Evolutionary conservation across 2,113 vertebrate genomes (phyloP).

Genomic region (Prinia subflava): DNA sequence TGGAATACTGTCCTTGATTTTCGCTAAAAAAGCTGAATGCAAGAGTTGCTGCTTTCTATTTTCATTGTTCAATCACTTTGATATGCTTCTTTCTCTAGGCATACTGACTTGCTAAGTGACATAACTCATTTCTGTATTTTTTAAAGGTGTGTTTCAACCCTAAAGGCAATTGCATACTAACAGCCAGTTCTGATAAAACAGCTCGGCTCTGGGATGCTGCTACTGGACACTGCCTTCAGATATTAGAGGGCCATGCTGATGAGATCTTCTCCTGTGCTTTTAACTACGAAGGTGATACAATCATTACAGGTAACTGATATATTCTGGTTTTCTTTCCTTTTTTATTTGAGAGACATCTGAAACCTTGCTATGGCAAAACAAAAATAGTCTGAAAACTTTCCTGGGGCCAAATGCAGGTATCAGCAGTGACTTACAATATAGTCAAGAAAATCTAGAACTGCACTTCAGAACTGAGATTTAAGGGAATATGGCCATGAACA

Average conservation of each 20-base stretch:
- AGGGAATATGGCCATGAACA: neutral
- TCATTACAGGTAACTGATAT: conserved; percentile 83
- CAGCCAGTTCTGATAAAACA: conserved; percentile 89
- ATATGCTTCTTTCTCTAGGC: neutral
- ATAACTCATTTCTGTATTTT: neutral
- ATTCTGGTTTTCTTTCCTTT: neutral
- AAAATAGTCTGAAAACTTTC: neutral
- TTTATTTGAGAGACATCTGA: neutral
- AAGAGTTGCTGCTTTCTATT: neutral
- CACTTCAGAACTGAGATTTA: neutral
- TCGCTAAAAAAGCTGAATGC: neutral
- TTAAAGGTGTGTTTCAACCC: conserved; percentile 92
- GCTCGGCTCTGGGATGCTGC: conserved; percentile 91
- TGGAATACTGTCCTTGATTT: neutral
- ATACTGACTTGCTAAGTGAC: neutral
- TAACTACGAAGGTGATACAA: conserved; percentile 89
- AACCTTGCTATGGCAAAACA: neutral
- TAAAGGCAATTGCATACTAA: conserved; percentile 85
- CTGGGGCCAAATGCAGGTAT: neutral
- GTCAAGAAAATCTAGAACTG: neutral
- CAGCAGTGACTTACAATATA: neutral
- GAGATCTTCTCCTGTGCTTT: conserved; percentile 95
- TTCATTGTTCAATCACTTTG: neutral
- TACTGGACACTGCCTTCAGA: conserved; percentile 85
- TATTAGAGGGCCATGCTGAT: conserved; percentile 87